These are phyloP conservation scores for Arothron firmamentum DNA, from an alignment of 2,113 vertebrate species.

Conservation along the genomic window DNA sequence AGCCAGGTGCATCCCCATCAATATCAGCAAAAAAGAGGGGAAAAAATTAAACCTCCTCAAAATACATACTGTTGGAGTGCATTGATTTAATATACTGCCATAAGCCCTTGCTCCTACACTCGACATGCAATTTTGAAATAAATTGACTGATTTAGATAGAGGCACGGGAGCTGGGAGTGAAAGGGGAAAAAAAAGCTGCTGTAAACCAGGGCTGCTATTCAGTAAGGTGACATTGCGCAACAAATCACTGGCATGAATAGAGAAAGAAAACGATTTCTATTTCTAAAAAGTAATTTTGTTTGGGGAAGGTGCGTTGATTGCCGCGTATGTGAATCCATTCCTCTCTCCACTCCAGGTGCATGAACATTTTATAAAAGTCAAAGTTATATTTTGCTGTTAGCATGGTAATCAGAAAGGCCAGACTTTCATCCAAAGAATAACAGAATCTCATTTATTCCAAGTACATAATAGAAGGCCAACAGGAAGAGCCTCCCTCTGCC, in stretches of 20 bases:
- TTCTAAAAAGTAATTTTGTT: constrained; percentile 82
- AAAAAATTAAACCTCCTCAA: constrained; percentile 76
- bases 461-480: constrained; percentile 61
- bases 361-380: constrained; percentile 71
- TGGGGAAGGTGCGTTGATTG: constrained; percentile 76
- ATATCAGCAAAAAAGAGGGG: constrained; percentile 67
- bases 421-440: constrained; percentile 71
- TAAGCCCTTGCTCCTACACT: constrained; percentile 76
- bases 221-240: constrained; percentile 82
- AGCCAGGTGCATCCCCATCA: constrained; percentile 75
- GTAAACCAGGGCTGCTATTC: constrained; percentile 71
- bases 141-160: constrained; percentile 83
- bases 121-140: constrained; percentile 84
- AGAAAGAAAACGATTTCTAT: constrained; percentile 81
- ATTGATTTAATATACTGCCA: constrained; percentile 81
- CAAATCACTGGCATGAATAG: constrained; percentile 82
- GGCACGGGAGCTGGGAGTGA: constrained; percentile 52
- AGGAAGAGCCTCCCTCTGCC: constrained; percentile 45
- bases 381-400: constrained; percentile 75
- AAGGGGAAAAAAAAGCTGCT: constrained; percentile 44
- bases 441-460: constrained; percentile 66
- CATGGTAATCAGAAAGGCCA: constrained; percentile 74
- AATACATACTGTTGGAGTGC: constrained; percentile 73
- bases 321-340: constrained; percentile 77
- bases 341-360: constrained; percentile 66